Conservation (phyloP, 2,888 invertebrate species). For the Drosophila dives region DNA sequence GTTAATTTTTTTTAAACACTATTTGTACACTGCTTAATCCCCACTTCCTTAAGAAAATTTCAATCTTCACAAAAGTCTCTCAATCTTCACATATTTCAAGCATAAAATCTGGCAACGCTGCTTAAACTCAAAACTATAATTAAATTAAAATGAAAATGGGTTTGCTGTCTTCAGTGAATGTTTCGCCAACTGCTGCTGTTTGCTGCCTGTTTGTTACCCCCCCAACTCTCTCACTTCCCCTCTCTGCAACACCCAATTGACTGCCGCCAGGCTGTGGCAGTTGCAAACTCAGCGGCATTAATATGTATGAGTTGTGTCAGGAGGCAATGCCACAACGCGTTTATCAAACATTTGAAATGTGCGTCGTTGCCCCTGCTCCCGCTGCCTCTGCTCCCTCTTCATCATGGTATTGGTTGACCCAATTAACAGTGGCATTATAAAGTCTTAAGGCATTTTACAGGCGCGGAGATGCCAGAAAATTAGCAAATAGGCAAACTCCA, state of each 20-base stretch:
- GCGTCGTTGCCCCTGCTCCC: constrained; percentile 26
- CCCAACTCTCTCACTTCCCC: neutral
- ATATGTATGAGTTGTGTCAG: constrained; percentile 75
- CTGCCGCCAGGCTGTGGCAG: constrained; percentile 11
- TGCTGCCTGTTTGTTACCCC: constrained; percentile 11
- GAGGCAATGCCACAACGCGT: constrained; percentile 73
- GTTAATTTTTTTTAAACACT: neutral
- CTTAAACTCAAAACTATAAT: neutral
- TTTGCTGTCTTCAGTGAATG: constrained; percentile 24
- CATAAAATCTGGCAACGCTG: neutral
- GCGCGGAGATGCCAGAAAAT: constrained; percentile 47
- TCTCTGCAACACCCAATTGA: constrained; percentile 43
- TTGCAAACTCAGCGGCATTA: constrained; percentile 46
- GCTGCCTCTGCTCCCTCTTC: neutral
- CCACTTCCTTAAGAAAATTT: neutral
- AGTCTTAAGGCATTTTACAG: constrained; percentile 59
- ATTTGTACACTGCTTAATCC: neutral
- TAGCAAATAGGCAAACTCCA: constrained; percentile 67
- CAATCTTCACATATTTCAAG: neutral
- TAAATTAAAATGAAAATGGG: constrained; percentile 10
- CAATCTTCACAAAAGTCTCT: neutral
- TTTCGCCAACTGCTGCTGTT: constrained; percentile 18
- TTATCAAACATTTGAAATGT: constrained; percentile 67
- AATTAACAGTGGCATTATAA: constrained; percentile 72
- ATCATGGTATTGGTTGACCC: constrained; percentile 60